These are phyloP conservation scores for Dinoponera quadriceps DNA, from an alignment of 1,140 invertebrate genomes.

Conservation along the genomic window DNA sequence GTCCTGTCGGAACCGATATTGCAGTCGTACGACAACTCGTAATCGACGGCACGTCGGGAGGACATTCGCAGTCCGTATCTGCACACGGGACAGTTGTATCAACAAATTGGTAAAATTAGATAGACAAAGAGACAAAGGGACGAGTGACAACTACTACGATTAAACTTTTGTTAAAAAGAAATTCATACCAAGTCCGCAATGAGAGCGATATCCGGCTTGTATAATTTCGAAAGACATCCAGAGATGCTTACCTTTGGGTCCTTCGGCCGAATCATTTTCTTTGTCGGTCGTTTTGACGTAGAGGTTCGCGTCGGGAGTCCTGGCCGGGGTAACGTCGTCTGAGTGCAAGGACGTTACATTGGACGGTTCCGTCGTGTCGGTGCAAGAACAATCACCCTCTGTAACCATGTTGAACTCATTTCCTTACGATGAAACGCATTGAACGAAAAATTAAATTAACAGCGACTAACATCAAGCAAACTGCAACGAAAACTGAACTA, in stretches of 20 bases:
- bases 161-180: too few species aligned
- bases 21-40: conserved; percentile 12
- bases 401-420: conserved; percentile 68
- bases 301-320: conserved; percentile 17
- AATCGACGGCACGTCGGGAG: neutral
- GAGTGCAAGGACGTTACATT: conserved; percentile 72
- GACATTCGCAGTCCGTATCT: conserved; percentile 59
- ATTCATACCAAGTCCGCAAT: too few species aligned
- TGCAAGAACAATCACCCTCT: conserved; percentile 68
- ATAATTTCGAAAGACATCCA: neutral
- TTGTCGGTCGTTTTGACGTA: neutral
- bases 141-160: too few species aligned
- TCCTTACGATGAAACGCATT: conserved; percentile 53
- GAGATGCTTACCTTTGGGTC: conserved; percentile 18
- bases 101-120: neutral
- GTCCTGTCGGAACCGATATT: neutral
- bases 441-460: conserved; percentile 66
- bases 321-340: conserved; percentile 49
- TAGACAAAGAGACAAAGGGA: too few species aligned
- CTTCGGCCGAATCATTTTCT: neutral
- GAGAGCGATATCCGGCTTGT: neutral
- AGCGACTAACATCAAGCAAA: conserved; percentile 43
- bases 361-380: conserved; percentile 74
- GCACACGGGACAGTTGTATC: neutral
- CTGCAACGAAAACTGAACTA: conserved; percentile 67